Conservation (phyloP, 64 coral and sea anemone species). For the Astreopora myriophthalma region DNA sequence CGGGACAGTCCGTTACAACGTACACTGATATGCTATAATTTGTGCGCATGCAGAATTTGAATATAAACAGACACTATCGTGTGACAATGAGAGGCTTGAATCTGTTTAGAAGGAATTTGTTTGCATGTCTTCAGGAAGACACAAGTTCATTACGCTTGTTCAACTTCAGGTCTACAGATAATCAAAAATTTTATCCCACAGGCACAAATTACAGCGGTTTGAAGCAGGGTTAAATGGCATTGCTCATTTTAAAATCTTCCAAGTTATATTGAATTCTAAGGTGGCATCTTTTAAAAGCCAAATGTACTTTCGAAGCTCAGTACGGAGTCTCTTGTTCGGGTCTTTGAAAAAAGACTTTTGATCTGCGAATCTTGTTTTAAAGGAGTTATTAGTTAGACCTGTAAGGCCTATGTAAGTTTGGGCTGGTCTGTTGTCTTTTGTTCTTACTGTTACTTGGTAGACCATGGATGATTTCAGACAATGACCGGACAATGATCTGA, state of each 20-base stretch:
- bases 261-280: neutral
- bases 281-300: constrained; percentile 9
- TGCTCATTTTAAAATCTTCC: neutral
- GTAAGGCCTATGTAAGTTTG: neutral
- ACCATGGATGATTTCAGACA: no score
- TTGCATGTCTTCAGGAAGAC: constrained; percentile 69
- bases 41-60: neutral
- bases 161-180: constrained; percentile 49
- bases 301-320: neutral
- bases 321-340: neutral
- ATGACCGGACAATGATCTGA: no score
- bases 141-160: constrained; percentile 60
- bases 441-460: neutral
- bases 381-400: constrained; percentile 49
- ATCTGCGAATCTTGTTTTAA: constrained; percentile 20
- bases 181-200: constrained; percentile 69
- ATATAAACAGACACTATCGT: neutral
- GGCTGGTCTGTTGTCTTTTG: neutral
- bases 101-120: constrained; percentile 53
- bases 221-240: neutral
- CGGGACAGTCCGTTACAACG: no score
- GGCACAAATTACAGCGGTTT: constrained; percentile 54
- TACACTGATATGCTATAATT: no score
- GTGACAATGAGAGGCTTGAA: constrained; percentile 37
- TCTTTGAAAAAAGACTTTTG: constrained; percentile 4